These are phyloP conservation scores for Ochropleura leucogaster DNA, from an alignment of 2,888 invertebrate genomes.

Conservation along the genomic window DNA sequence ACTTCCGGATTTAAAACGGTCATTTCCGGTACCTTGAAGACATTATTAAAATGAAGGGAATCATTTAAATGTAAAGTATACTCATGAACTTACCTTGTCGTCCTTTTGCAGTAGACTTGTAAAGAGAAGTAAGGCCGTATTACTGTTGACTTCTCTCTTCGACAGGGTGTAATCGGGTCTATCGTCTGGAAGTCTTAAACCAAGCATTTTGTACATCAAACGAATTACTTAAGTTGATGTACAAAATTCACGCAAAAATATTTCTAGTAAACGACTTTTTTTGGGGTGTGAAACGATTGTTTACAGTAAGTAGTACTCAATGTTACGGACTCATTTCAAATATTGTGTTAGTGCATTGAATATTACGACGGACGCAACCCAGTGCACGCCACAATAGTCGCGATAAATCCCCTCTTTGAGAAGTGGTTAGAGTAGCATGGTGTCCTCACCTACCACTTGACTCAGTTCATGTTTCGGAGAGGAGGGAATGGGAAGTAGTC, in stretches of 20 bases:
- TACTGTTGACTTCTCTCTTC: not conserved
- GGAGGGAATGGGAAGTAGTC: too few relatives aligned
- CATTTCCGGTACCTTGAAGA: constrained; percentile 14
- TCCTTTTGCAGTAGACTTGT: not conserved
- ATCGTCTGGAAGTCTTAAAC: not conserved
- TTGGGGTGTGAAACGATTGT: not conserved
- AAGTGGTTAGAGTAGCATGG: too few relatives aligned
- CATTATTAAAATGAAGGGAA: constrained; percentile 21
- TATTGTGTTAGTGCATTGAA: not conserved
- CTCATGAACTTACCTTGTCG: not conserved
- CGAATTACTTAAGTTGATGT: not conserved
- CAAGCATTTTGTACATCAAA: not conserved
- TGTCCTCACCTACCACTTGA: too few relatives aligned
- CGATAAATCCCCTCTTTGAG: too few relatives aligned
- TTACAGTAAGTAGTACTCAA: not conserved
- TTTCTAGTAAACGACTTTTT: not conserved
- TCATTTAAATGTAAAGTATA: constrained; percentile 34
- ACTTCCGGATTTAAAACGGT: constrained; percentile 33
- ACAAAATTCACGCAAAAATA: not conserved
- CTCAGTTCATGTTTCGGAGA: too few relatives aligned
- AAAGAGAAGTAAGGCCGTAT: not conserved
- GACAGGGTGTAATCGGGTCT: not conserved
- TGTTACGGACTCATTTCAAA: not conserved
- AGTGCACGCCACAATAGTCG: too few relatives aligned
- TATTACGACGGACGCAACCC: not conserved